Percentiles rank a stretch among this genome's conserved stretches.
Evolutionary conservation across 2,113 vertebrate species (phyloP).

Genomic region (Phylloscopus trochiloides): DNA sequence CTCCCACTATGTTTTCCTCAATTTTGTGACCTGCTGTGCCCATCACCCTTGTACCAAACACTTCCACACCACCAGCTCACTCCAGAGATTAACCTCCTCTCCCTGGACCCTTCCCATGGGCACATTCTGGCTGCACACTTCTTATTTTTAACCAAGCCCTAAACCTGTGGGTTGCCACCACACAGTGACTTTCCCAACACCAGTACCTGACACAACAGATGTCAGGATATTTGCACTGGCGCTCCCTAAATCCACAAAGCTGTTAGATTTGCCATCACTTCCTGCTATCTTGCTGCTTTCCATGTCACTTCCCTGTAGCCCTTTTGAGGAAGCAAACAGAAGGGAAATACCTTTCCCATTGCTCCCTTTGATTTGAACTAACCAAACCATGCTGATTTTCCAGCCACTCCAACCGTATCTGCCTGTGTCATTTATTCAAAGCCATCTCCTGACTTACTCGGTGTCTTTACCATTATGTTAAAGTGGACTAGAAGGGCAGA

Average conservation of each 20-base stretch:
- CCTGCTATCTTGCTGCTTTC: neutral
- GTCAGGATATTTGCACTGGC: neutral
- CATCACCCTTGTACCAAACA: neutral
- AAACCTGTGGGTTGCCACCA: accelerated
- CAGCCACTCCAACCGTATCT: neutral
- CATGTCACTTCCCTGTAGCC: neutral
- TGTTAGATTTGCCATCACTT: neutral
- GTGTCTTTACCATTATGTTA: accelerated
- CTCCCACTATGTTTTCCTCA: accelerated
- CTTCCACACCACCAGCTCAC: neutral
- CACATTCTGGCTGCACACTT: neutral
- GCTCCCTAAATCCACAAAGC: neutral
- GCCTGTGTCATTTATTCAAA: neutral
- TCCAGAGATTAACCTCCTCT: neutral
- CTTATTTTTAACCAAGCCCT: neutral
- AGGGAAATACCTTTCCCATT: neutral
- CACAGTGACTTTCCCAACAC: accelerated
- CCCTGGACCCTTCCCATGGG: neutral
- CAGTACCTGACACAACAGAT: neutral
- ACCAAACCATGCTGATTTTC: accelerated
- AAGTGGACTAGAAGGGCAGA: neutral
- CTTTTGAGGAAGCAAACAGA: neutral
- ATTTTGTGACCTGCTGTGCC: neutral
- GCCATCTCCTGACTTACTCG: neutral
- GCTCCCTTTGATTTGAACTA: neutral